phyloP scores from a whole-genome alignment of 2,888 invertebrate species.

The Ametastegia equiseti region DNA sequence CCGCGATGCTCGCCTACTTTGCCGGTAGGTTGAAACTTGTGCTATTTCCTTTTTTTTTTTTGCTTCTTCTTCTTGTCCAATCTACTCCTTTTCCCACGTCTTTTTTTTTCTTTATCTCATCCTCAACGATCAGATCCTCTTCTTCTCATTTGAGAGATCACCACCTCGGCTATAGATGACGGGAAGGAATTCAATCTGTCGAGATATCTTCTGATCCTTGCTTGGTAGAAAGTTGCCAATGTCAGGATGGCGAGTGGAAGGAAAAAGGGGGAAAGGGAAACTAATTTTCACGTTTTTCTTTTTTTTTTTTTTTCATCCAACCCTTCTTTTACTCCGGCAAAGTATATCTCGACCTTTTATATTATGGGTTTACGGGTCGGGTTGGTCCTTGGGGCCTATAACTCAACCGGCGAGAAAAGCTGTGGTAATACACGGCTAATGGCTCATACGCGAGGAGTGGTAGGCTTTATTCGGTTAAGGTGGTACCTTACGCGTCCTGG shows the following conservation, averaged over 20 bases:
- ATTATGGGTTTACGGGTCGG: slow-evolving; percentile 31
- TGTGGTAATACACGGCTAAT: slow-evolving; percentile 57
- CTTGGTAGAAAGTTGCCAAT: background rate
- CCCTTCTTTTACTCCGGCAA: background rate
- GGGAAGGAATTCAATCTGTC: slow-evolving; percentile 15
- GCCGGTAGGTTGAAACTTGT: slow-evolving; percentile 84
- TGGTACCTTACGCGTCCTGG: background rate
- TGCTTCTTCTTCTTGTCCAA: background rate
- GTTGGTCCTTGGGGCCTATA: slow-evolving; percentile 31
- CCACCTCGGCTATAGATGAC: background rate
- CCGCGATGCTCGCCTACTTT: slow-evolving; percentile 96
- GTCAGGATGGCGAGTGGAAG: background rate
- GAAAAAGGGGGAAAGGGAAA: background rate
- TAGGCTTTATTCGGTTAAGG: slow-evolving; percentile 59
- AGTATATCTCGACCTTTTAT: slow-evolving; percentile 39
- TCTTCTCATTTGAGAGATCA: background rate
- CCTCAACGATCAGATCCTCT: background rate
- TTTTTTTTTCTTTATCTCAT: background rate
- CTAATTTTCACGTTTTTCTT: slow-evolving; percentile 43
- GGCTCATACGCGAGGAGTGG: slow-evolving; percentile 61
- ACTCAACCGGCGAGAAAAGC: slow-evolving; percentile 53
- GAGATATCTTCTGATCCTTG: background rate
- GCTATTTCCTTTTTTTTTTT: background rate
- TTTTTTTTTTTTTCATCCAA: no score
- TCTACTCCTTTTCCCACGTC: no score